A percentile compares a stretch with the other conserved stretches of the same genome.
Evolutionary conservation across 2,797 vertebrate species (phyloP).

Genomic region (Benthosema pterotum): DNA sequence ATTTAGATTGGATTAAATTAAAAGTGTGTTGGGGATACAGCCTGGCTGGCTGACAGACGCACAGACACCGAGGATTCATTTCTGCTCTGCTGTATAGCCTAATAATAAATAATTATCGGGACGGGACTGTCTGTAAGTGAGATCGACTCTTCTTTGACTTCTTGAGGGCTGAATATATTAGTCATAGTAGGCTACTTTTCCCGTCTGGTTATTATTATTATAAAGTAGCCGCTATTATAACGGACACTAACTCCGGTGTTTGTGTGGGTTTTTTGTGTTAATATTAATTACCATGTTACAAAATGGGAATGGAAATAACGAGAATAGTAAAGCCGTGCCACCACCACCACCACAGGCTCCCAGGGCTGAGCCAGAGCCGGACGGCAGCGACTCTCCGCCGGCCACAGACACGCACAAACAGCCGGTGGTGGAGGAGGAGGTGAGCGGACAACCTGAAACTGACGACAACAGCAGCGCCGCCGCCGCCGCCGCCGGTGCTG

Average conservation of each 20-base stretch:
- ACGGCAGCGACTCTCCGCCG: conserved; percentile 30
- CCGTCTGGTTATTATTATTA: background rate
- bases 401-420: conserved; percentile 2
- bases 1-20: background rate
- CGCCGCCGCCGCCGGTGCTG: conserved; percentile 12
- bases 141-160: background rate
- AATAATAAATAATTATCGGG: no score
- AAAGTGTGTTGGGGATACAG: background rate
- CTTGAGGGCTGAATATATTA: background rate
- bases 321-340: no score
- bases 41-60: conserved; percentile 5
- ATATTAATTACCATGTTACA: conserved; percentile 72
- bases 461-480: no score
- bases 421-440: background rate
- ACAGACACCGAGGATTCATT: background rate
- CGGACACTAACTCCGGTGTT: conserved; percentile 15
- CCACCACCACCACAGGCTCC: conserved; percentile 45
- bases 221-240: background rate
- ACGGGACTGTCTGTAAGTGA: no score
- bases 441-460: no score
- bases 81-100: no score
- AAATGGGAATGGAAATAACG: conserved; percentile 70
- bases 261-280: no score
- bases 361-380: conserved; percentile 48
- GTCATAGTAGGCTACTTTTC: conserved; percentile 21